Base-by-base conservation (phyloP, 2,797 vertebrate species). In the Clarias fuscus region DNA sequence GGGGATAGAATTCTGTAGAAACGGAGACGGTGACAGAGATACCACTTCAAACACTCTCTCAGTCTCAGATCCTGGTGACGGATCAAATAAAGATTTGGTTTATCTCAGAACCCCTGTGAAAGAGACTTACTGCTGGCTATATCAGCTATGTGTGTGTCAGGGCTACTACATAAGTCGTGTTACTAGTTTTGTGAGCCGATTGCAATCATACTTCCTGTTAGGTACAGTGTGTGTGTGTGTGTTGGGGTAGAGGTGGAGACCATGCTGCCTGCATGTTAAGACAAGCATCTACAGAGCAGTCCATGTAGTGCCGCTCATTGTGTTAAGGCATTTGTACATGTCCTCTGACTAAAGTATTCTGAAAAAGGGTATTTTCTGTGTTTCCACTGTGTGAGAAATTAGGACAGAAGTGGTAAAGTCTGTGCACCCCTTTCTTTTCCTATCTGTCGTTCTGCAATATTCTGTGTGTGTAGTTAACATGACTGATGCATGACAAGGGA, bases 31-130 rank as follows among this genome's bases (percentile, higher is more conserved):
- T 86, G 91, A 90, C 88, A 90, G 90, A 92, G 93, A 93, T 95
- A 94, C 95, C 93, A 94, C 93, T 95, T 95, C 93, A 95, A 94
- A 94, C 93, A 88, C 84, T 37, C 53, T 33, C 71, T 10, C 86
- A 92, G 89, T 89, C 90, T 92, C 86, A 90, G 91, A 94, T 93
- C 89, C 88, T 91, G 90, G 92, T 90, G 92, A 87, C 91, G 89
- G 91, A 91, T 86, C 91, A 90, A 92, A 91, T 91, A 91, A 86
- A 93, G 93, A 94, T 94, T 91, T 33, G 33, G 30, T 30, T 78
- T 78, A 93, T 93, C 84, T 79, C 93, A 88, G 91, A 92, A 93
- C 92, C 89, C 2, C 22, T 64, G 40, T 40, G 18, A 40, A 79
- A 79, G 61, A 40, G 61, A 81, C 22, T 27, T 40, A 48, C 61